A percentile compares a stretch with the other conserved stretches of the same genome.
Evolutionary conservation across 2,113 vertebrate species (phyloP).

Genomic region (Thamnophis sirtalis): DNA sequence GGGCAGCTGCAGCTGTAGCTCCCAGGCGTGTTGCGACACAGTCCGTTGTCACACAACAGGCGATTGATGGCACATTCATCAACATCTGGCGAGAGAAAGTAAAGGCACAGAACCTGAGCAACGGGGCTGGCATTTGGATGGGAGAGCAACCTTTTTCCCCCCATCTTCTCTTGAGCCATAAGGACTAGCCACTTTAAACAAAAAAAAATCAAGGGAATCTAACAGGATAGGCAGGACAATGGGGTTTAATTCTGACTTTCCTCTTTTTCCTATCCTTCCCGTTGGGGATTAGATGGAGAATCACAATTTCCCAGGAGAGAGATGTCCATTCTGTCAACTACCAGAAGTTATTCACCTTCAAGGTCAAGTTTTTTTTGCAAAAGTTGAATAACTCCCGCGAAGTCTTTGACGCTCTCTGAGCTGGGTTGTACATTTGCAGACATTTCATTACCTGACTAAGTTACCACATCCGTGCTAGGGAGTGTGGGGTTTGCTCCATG

Average conservation of each 20-base stretch:
- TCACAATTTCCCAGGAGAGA: background rate
- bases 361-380: background rate
- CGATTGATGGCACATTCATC: slow-evolving; percentile 93
- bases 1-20: slow-evolving; percentile 96
- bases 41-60: slow-evolving; percentile 90
- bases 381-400: background rate
- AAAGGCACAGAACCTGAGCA: background rate
- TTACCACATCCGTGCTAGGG: too few relatives aligned
- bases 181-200: background rate
- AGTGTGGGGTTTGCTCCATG: too few relatives aligned
- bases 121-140: rapidly evolving
- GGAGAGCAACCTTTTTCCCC: background rate
- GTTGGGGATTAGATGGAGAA: background rate
- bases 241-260: background rate
- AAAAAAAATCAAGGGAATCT: background rate
- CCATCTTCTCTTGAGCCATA: background rate
- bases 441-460: too few relatives aligned
- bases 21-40: slow-evolving; percentile 93
- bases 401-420: background rate
- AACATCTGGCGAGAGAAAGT: slow-evolving; percentile 77
- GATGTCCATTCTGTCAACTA: background rate
- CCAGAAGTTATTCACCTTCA: background rate
- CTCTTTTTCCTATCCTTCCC: background rate
- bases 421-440: too few relatives aligned
- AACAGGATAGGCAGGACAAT: background rate